A percentile compares a stretch with the other conserved stretches of the same genome.
Evolutionary conservation across 2,113 vertebrate genomes (phyloP).

Genomic region (Rhipidura dahli): DNA sequence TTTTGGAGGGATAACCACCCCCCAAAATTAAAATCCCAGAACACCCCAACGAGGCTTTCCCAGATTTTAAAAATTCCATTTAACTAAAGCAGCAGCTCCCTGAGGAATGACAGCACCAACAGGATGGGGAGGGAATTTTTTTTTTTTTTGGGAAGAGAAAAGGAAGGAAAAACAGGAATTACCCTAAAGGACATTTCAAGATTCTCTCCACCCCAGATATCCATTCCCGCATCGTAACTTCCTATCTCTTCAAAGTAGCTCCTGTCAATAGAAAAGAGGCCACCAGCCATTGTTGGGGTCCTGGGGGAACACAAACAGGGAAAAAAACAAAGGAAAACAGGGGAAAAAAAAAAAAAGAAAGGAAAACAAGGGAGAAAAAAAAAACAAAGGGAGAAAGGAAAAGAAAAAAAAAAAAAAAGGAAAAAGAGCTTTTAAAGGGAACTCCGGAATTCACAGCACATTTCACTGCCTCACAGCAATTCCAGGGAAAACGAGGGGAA

Average conservation of each 20-base stretch:
- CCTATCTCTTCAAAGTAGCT: slow-evolving; percentile 98
- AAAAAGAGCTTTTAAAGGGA: slow-evolving; percentile 74
- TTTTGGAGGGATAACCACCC: neutral
- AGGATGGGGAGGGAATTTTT: neutral
- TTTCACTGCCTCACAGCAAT: slow-evolving; percentile 37
- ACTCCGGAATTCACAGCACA: slow-evolving; percentile 57
- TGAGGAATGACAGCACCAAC: slow-evolving; percentile 20
- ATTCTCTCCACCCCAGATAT: slow-evolving; percentile 99
- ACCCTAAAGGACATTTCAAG: slow-evolving; percentile 99
- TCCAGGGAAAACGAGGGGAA: neutral
- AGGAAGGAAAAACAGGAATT: slow-evolving; percentile 77
- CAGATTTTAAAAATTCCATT: neutral
- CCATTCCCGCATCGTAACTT: slow-evolving; percentile 98
- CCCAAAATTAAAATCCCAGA: neutral
- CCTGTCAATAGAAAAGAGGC: slow-evolving; percentile 96
- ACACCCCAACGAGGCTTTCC: neutral
- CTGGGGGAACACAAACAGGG: slow-evolving; percentile 80
- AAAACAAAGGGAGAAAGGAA: slow-evolving; percentile 21
- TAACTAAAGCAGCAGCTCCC: neutral
- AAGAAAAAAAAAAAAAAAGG: slow-evolving; percentile 62
- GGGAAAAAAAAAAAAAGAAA: slow-evolving; percentile 49
- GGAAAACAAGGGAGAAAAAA: slow-evolving; percentile 63
- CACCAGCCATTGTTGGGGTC: slow-evolving; percentile 98
- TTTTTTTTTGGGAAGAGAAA: slow-evolving; percentile 23
- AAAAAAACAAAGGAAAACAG: slow-evolving; percentile 31